Evolutionary conservation across 1,140 invertebrate species (phyloP), one percentile per base, ranked within the genome.

Genomic region (Drosophila rhopaloa): DNA sequence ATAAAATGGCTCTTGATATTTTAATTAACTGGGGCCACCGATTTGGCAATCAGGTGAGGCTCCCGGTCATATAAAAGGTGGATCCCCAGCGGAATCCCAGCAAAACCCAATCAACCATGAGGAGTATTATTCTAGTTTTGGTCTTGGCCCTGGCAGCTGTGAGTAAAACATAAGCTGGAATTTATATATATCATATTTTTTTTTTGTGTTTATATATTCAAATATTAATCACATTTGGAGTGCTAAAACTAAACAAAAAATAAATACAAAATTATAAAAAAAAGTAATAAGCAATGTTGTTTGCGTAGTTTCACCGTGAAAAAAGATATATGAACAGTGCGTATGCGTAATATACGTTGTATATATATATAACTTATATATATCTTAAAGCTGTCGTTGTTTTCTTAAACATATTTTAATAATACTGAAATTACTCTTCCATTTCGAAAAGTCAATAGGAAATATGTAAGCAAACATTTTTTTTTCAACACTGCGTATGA

Each of bases 1-100:
- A 72, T 72, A 72, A 71, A 71, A 71, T 9, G 16, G 37, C 27
- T 50, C 68, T 71, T 71, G 43, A 71, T 71, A 72, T 71, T 72
- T 72, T 72, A 72, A 72, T 72, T 71, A 72, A 58, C 44, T 37
- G 47, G 46, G 38, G 14, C n/a, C 16, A 11, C 14, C 35, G 68
- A 72, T 72, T 71, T 41, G 68, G 29, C 68, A 50, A 71, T 72
- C 66, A 48, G 19, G 13, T 46, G 51, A 7, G 41, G 8, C 9
- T 14, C 8, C 8, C 13, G n/a, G 5, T 5, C 41, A 16, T 59
- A 72, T 72, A 72, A 43, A 72, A 72, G 48, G 19, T n/a, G 6
- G 8, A 11, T 13, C 29, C 16, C 14, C 66, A 32, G 4, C 43
- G 11, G 11, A 13, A 58, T 71, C 38, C 5, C 27, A 41, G 24